Base-by-base conservation (phyloP, 1,140 invertebrate species). In the Teleogryllus occipitalis region DNA sequence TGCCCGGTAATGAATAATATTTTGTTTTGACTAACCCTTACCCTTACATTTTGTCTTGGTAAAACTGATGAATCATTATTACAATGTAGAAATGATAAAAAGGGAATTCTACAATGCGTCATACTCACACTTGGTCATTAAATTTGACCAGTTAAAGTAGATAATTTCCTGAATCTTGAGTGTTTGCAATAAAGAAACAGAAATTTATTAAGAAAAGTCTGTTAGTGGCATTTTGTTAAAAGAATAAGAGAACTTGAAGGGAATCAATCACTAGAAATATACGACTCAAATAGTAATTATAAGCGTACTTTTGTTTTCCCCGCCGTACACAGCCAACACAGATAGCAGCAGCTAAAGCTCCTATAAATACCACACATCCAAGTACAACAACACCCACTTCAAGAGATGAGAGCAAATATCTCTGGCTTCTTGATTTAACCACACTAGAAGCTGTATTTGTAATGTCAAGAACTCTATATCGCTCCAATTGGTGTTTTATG, bases 301-400 rank as follows among this genome's bases (percentile, higher is more conserved):
- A 39, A 65, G 80, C 81, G 79, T 82, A 83, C 82, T 81, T 84
- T 78, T 82, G 83, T 75, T 83, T 83, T 72, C 81, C 81, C 39
- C 82, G 74, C 22, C 84, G 89, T 79, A 93, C 86, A 82, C 93
- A 94, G n/a, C 92, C 87, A 78, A 94, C 90, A 82, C 93, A 94
- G n/a, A 95, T 88, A 6, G 93, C 92, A 0, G 93, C 91, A 0
- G 92, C 89, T 22, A 93, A 86, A 3, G 93, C 93, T 10, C 93
- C 94, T 39, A 95, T 83, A 83, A 95, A 94, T 48, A 96, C 90
- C 72, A 95, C 87, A 76, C 92, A 92, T 22, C 92, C 93, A 3
- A 96, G 87, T 0, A 93, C 90, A 7, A 96, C 90, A 1, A 93
- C 92, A 15, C 93, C 92, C 18, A 95, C 90, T 86, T 96, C 94